phyloP scores from a whole-genome alignment of 1,140 invertebrate genomes.

The Tetragonula clypearis region DNA sequence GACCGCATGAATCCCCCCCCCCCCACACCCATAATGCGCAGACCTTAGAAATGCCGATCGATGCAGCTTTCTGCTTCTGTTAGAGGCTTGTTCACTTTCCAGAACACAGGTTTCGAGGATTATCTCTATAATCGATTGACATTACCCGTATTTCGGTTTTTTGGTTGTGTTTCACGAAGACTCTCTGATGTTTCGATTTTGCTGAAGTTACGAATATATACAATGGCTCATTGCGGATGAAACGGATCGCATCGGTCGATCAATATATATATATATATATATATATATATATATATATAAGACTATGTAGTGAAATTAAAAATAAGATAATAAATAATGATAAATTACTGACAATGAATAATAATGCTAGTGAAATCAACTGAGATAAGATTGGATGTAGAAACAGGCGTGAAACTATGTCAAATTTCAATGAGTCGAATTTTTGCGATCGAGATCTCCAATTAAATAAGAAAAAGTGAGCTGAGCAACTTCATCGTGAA shows the following conservation, averaged over 20 bases:
- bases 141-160: background rate
- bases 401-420: too few species aligned
- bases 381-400: too few species aligned
- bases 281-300: too few species aligned
- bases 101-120: slow-evolving; percentile 19
- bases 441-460: background rate
- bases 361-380: too few species aligned
- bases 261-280: too few species aligned
- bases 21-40: slow-evolving; percentile 42
- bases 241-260: too few species aligned
- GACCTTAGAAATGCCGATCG: slow-evolving; percentile 59
- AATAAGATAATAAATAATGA: too few species aligned
- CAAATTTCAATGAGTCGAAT: too few species aligned
- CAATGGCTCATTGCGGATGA: too few species aligned
- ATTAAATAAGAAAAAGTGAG: background rate
- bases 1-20: slow-evolving; percentile 37
- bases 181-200: background rate
- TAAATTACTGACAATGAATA: too few species aligned
- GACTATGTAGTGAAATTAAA: too few species aligned
- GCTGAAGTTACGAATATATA: too few species aligned
- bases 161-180: accelerated
- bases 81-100: slow-evolving; percentile 44
- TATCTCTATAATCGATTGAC: background rate
- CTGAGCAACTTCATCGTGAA: background rate
- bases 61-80: slow-evolving; percentile 51